phyloP scores from a whole-genome alignment of 1,140 invertebrate genomes.

The Pogonomyrmex californicus region DNA sequence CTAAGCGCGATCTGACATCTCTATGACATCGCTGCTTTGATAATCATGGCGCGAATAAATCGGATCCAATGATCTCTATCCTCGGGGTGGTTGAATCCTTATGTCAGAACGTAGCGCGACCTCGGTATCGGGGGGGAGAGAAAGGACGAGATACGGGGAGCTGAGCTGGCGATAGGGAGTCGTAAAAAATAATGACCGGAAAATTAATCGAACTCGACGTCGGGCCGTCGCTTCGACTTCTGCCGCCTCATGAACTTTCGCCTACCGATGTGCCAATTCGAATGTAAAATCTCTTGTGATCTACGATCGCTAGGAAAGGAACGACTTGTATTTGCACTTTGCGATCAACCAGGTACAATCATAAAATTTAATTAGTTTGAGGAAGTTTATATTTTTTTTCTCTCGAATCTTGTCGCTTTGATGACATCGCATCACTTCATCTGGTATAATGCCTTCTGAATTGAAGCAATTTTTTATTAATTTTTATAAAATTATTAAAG shows the following conservation, averaged over 20 bases:
- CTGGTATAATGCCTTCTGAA: background rate
- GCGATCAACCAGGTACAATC: constrained; percentile 20
- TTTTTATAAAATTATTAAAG: background rate
- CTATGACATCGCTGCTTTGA: constrained; percentile 69
- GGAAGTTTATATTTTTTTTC: background rate
- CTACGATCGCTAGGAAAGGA: background rate
- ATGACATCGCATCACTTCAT: background rate
- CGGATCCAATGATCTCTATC: constrained; percentile 68
- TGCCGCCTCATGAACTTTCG: constrained; percentile 77
- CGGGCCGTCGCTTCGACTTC: constrained; percentile 80
- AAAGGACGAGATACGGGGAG: constrained; percentile 40
- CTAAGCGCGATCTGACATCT: constrained; percentile 64
- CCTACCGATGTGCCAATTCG: constrained; percentile 41
- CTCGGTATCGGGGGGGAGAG: background rate
- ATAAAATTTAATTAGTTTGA: too few relatives aligned
- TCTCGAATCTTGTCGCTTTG: background rate
- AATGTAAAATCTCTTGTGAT: constrained; percentile 16
- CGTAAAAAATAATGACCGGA: constrained; percentile 86
- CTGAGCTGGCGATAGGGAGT: constrained; percentile 80
- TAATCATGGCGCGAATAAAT: constrained; percentile 79
- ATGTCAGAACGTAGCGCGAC: background rate
- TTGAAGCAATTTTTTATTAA: background rate
- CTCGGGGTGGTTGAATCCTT: background rate
- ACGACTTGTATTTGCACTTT: constrained; percentile 8
- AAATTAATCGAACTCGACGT: constrained; percentile 85